phyloP scores from a whole-genome alignment of 1,140 invertebrate genomes.

The Physella acuta region DNA sequence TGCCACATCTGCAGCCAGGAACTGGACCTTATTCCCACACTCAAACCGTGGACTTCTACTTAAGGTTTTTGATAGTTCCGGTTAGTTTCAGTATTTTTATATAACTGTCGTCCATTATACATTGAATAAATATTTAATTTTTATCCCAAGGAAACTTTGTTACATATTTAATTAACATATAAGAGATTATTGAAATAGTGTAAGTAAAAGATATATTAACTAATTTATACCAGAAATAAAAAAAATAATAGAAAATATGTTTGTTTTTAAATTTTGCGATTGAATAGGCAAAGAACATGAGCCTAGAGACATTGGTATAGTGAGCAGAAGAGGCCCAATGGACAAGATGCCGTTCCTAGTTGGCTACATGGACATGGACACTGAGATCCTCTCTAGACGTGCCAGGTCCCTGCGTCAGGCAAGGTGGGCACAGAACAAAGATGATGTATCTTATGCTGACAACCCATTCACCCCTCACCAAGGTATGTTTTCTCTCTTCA shows the following conservation, averaged over 20 bases:
- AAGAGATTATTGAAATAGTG: too few species aligned
- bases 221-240: too few species aligned
- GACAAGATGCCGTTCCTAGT: slow-evolving; percentile 74
- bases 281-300: slow-evolving; percentile 79
- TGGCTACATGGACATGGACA: slow-evolving; percentile 49
- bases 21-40: slow-evolving; percentile 79
- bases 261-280: too few species aligned
- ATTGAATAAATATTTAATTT: too few species aligned
- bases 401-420: slow-evolving; percentile 35
- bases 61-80: slow-evolving; percentile 36
- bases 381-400: slow-evolving; percentile 39
- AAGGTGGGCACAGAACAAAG: slow-evolving; percentile 25
- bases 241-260: too few species aligned
- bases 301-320: slow-evolving; percentile 80
- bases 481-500: too few species aligned
- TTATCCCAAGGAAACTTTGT: too few species aligned
- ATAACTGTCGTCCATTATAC: too few species aligned
- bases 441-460: slow-evolving; percentile 34
- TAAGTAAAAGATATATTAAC: too few species aligned
- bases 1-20: slow-evolving; percentile 72
- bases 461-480: slow-evolving; percentile 37
- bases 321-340: slow-evolving; percentile 73
- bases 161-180: too few species aligned
- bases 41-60: slow-evolving; percentile 84
- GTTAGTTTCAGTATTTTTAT: slow-evolving; percentile 24